phyloP scores from a whole-genome alignment of 2,888 invertebrate genomes.

The Anorthoa munda region DNA sequence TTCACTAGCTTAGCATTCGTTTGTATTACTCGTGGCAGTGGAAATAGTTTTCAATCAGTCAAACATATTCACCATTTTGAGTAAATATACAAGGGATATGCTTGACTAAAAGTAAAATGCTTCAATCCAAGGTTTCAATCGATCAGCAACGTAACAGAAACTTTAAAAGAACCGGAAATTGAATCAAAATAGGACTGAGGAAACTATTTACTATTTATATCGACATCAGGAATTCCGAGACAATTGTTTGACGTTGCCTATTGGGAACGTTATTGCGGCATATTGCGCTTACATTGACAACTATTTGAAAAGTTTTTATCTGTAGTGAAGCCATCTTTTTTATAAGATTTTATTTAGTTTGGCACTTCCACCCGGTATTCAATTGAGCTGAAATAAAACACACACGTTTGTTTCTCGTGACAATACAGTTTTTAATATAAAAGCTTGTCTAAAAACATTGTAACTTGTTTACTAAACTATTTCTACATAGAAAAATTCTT shows the following conservation, averaged over 20 bases:
- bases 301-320: background rate
- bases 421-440: too few relatives aligned
- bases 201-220: conserved; percentile 6
- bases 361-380: too few relatives aligned
- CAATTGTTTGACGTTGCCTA: background rate
- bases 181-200: background rate
- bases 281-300: background rate
- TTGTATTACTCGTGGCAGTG: background rate
- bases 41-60: background rate
- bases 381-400: too few relatives aligned
- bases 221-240: background rate
- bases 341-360: too few relatives aligned
- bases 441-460: too few relatives aligned
- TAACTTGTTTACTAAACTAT: too few relatives aligned
- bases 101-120: too few relatives aligned
- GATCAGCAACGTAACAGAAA: background rate
- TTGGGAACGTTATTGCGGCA: background rate
- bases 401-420: too few relatives aligned
- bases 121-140: background rate
- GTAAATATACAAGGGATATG: too few relatives aligned
- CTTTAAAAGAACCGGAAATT: background rate
- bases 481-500: too few relatives aligned
- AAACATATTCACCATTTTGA: background rate
- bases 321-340: background rate
- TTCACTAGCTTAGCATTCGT: background rate